Conservation (phyloP, 1,140 invertebrate species). For the Cydia strobilella region DNA sequence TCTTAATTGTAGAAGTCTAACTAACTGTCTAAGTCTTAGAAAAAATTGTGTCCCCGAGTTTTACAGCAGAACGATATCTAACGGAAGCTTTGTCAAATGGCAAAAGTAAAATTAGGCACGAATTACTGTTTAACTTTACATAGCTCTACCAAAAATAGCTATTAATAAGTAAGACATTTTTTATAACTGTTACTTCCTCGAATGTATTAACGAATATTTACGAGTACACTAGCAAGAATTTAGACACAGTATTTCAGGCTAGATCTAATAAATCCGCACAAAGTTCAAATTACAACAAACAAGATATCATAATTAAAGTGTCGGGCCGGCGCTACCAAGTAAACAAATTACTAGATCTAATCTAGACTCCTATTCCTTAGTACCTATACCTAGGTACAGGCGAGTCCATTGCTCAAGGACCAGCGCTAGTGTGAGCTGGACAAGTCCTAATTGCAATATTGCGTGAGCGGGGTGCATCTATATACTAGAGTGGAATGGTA, state of each 20-base stretch:
- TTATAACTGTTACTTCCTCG: too few species aligned
- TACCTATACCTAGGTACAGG: neutral
- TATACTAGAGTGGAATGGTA: too few species aligned
- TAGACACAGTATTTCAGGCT: neutral
- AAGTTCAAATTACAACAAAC: slow-evolving; percentile 17
- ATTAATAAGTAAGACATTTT: too few species aligned
- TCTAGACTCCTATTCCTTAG: neutral
- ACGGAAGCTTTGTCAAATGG: too few species aligned
- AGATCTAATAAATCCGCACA: neutral
- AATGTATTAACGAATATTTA: neutral
- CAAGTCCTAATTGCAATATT: too few species aligned
- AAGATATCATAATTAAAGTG: slow-evolving; percentile 28
- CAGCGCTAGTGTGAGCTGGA: neutral
- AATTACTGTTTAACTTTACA: too few species aligned
- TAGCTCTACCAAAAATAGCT: too few species aligned
- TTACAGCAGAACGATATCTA: too few species aligned
- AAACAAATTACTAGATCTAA: slow-evolving; percentile 28
- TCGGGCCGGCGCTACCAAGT: slow-evolving; percentile 9
- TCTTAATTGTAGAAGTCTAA: neutral
- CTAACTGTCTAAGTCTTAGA: too few species aligned
- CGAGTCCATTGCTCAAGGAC: neutral
- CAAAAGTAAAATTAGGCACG: too few species aligned
- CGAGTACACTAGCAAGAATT: neutral
- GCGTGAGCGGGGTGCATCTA: too few species aligned
- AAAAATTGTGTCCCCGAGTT: too few species aligned